Conservation (phyloP, 2,888 invertebrate species). For the Julus scandinavius region DNA sequence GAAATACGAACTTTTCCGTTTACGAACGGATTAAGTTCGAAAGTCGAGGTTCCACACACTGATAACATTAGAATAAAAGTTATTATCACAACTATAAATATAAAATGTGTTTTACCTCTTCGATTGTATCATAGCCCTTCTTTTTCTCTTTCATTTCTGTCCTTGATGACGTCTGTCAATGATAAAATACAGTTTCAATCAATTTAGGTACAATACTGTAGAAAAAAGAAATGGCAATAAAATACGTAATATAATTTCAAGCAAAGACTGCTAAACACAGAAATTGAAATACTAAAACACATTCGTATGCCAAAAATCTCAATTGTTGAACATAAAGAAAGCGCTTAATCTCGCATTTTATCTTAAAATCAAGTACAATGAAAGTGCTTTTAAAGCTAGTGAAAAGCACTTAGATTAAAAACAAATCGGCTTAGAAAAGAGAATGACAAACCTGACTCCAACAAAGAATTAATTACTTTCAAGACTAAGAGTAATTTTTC, state of each 20-base stretch:
- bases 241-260: neutral
- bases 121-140: slow-evolving; percentile 57
- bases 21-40: too few species aligned
- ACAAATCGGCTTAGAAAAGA: slow-evolving; percentile 4
- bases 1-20: too few species aligned
- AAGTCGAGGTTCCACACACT: too few species aligned
- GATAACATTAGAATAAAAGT: neutral
- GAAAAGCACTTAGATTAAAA: slow-evolving; percentile 12
- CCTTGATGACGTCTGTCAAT: slow-evolving; percentile 55
- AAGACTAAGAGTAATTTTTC: slow-evolving; percentile 22
- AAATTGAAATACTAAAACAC: neutral
- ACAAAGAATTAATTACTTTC: slow-evolving; percentile 13
- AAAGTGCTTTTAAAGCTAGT: neutral
- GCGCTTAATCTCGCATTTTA: neutral
- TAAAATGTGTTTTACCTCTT: slow-evolving; percentile 55
- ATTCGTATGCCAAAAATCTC: too few species aligned
- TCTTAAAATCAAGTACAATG: neutral
- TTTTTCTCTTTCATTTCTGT: slow-evolving; percentile 55
- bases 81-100: neutral
- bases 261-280: neutral
- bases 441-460: slow-evolving; percentile 14
- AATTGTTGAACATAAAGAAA: neutral
- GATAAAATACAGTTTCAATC: slow-evolving; percentile 11
- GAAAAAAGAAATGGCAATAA: too few species aligned
- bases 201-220: too few species aligned